Evolutionary conservation across 2,113 vertebrate species (phyloP), one percentile per base, ranked within the genome.

Genomic region (Stigmatopora nigra): DNA sequence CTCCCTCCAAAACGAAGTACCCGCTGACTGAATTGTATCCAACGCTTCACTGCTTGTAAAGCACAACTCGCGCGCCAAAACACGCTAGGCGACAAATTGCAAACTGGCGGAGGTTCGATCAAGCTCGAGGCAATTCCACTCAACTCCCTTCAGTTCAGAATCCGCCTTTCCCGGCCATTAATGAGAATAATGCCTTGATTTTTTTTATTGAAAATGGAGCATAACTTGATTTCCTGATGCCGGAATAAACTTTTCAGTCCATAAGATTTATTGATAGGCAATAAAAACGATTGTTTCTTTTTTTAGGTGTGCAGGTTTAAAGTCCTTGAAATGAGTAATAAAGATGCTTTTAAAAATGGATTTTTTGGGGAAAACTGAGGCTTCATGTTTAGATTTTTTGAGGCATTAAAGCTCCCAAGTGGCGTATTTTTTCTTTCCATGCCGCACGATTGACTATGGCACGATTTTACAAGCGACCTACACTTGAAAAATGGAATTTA

Each of bases 1-100:
- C 63, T 67, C 67, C 59, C 45, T 69, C 64, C 65, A 68, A 79
- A 31, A 82, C 77, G 38, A 71, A 74, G 79, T 62, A 57, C 64
- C 63, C 0, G 13, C 64, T 61, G 52, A 68, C 51, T 73, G 74
- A 78, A 70, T 72, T 73, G 69, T 63, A 59, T 68, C 67, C 63
- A 48, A 44, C 61, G 73, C 76, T 73, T 22, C 13, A 57, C 46
- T 61, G 72, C 71, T 57, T 75, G 61, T n/a, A 82, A 72, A 53
- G 63, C 67, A 56, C 68, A 53, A 61, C 35, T 19, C 45, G 68
- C 31, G 10, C 10, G 15, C 55, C 66, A 31, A 62, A 57, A 71
- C 41, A 48, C 7, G 17, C 53, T 14, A 31, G n/a, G 38, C 44
- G 67, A 71, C 75, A 68, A 72, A 67, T 58, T 60, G 36, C 52